Evolutionary conservation across 2,888 invertebrate species (phyloP).

Genomic region (Eucriotettix oculatus): DNA sequence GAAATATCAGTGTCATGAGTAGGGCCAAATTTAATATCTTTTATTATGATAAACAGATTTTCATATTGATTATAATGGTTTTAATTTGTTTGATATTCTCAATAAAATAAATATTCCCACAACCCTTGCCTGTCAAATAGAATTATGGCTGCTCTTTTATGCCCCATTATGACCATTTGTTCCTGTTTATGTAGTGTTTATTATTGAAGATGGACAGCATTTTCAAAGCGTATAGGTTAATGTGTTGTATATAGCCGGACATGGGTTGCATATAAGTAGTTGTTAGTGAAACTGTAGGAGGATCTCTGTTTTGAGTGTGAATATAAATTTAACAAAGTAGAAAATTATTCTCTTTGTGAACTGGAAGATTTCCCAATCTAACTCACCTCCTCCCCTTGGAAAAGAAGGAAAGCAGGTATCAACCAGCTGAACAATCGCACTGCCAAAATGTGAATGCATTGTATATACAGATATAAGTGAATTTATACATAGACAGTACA

Average conservation of each 20-base stretch:
- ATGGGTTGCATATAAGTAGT: not conserved
- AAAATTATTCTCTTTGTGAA: not conserved
- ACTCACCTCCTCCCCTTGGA: not conserved
- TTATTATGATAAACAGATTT: too few species aligned
- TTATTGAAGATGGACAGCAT: not conserved
- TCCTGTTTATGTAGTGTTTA: not conserved
- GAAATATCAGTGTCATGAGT: too few species aligned
- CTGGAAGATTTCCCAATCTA: not conserved
- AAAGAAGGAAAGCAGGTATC: slow-evolving; percentile 1
- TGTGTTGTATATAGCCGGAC: not conserved
- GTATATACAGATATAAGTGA: slow-evolving; percentile 6
- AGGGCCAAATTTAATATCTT: too few species aligned
- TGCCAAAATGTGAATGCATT: slow-evolving; percentile 11
- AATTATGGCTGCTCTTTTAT: not conserved
- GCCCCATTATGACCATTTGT: not conserved
- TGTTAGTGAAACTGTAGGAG: not conserved
- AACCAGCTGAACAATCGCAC: slow-evolving; percentile 10
- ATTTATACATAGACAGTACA: too few species aligned
- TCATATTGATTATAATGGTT: too few species aligned
- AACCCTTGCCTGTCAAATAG: not conserved
- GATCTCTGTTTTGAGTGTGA: not conserved
- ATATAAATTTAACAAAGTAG: not conserved
- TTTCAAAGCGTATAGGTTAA: not conserved
- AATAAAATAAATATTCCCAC: too few species aligned
- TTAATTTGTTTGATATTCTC: too few species aligned